Percentiles rank a stretch among this genome's conserved stretches.
Conservation (phyloP, 2,113 vertebrate species). For the Pteropus alecto region DNA sequence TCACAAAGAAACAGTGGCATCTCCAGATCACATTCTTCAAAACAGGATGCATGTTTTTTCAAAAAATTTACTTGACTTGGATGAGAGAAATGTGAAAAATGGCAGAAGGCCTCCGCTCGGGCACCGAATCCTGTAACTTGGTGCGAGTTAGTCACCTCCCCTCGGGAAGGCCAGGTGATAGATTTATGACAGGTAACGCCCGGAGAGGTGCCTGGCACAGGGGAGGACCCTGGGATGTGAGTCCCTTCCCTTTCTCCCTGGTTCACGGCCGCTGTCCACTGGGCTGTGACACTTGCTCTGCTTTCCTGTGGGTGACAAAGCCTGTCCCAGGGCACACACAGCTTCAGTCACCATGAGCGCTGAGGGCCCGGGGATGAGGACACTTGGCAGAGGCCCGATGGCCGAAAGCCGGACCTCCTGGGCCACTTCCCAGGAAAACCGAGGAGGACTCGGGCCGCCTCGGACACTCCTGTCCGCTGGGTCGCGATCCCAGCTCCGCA, state of each 20-base stretch:
- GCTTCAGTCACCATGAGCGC: background rate
- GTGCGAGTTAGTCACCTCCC: background rate
- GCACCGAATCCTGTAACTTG: background rate
- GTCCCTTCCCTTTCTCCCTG: background rate
- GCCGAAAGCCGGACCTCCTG: background rate
- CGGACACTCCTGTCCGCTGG: background rate
- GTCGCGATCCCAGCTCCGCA: background rate
- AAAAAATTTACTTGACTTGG: background rate
- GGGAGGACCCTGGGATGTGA: rapidly evolving
- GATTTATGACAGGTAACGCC: rapidly evolving
- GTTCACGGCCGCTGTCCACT: background rate
- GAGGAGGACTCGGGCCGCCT: rapidly evolving
- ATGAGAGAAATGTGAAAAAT: background rate
- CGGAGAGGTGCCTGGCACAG: rapidly evolving
- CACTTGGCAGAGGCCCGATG: background rate
- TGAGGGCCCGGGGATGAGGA: background rate
- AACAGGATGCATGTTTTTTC: background rate
- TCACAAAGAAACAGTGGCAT: background rate
- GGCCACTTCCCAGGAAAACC: background rate
- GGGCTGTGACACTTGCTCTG: background rate
- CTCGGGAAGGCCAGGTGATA: background rate
- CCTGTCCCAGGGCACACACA: background rate
- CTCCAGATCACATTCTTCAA: background rate
- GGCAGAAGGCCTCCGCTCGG: background rate
- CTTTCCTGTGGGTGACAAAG: background rate